A percentile compares a stretch with the other conserved stretches of the same genome.
Conservation (phyloP, 2,797 vertebrate species). For the Allobates femoralis region DNA sequence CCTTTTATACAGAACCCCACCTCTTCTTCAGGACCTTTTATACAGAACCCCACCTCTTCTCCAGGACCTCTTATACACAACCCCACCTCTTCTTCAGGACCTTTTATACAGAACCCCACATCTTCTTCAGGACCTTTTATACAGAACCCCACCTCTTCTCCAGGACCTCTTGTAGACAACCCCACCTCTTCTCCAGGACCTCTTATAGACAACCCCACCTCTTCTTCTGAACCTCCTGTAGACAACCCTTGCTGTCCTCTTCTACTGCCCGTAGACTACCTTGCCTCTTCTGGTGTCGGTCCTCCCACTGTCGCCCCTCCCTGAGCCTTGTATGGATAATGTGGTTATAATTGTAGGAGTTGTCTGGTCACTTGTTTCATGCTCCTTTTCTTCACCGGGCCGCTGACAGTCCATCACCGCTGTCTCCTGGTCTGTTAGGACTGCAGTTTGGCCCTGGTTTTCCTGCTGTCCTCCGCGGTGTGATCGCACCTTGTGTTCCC, state of each 20-base stretch:
- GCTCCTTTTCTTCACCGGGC: too few species aligned
- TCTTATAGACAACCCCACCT: background rate
- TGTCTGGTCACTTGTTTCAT: too few species aligned
- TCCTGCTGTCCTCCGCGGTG: background rate
- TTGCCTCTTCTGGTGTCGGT: background rate
- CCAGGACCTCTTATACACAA: background rate
- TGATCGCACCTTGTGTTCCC: constrained; percentile 51
- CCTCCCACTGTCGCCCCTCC: too few species aligned
- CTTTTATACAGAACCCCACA: too few species aligned
- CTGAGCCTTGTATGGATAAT: background rate
- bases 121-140: background rate
- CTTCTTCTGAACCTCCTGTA: background rate
- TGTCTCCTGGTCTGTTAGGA: too few species aligned
- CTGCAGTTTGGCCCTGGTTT: background rate
- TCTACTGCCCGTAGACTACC: background rate
- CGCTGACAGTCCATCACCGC: too few species aligned
- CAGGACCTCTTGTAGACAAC: too few species aligned
- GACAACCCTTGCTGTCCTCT: background rate
- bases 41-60: background rate
- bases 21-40: background rate
- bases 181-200: background rate
- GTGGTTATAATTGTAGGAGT: background rate
- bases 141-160: background rate
- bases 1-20: background rate
- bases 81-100: background rate